A percentile compares a stretch with the other conserved stretches of the same genome.
Evolutionary conservation across 2,113 vertebrate species (phyloP).

Genomic region (Tachysurus fulvidraco): DNA sequence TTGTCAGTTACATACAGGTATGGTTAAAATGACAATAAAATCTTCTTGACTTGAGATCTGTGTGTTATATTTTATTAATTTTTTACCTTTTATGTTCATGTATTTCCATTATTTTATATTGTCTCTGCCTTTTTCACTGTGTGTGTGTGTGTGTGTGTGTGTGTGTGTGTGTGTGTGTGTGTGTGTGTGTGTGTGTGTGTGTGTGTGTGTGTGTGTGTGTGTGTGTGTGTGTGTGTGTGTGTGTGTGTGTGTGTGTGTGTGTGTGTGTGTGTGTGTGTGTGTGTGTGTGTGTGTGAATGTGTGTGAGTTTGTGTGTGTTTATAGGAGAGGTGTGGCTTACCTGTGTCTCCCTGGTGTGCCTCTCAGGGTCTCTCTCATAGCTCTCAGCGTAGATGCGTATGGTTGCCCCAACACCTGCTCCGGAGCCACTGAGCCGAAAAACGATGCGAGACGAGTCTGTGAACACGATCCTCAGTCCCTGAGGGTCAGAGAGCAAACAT

Average conservation of each 20-base stretch:
- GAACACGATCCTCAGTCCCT: slow-evolving; percentile 92
- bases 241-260: background rate
- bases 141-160: background rate
- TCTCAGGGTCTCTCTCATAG: slow-evolving; percentile 89
- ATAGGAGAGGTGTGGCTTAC: slow-evolving; percentile 56
- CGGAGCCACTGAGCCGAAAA: slow-evolving; percentile 93
- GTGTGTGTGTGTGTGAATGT: too few species aligned
- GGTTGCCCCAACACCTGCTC: slow-evolving; percentile 82
- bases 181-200: background rate
- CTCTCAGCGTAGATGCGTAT: slow-evolving; percentile 93
- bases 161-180: background rate
- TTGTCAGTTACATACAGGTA: too few species aligned
- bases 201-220: background rate
- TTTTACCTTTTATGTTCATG: background rate
- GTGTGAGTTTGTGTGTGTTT: background rate
- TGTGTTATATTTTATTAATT: background rate
- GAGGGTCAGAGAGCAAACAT: slow-evolving; percentile 47
- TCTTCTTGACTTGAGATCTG: background rate
- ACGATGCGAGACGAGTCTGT: slow-evolving; percentile 87
- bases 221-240: background rate
- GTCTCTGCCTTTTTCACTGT: background rate
- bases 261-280: background rate
- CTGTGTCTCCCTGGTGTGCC: slow-evolving; percentile 90
- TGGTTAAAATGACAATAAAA: too few species aligned
- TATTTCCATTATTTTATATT: background rate